Evolutionary conservation across 2,113 vertebrate genomes (phyloP).

Genomic region (Hippopotamus amphibius): DNA sequence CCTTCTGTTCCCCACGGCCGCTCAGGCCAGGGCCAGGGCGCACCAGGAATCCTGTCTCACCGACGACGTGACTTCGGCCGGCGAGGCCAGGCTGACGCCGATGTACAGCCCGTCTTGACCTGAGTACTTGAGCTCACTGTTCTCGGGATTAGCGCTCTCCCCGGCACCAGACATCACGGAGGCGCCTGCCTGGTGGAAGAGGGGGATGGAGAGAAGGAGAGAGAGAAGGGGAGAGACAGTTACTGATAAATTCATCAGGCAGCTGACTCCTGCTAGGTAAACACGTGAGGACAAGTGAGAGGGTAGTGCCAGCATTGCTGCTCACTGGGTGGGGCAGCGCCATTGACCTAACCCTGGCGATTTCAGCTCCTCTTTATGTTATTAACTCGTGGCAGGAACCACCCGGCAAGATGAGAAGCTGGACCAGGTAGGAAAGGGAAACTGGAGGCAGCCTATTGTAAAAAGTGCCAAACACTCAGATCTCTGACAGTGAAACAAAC

Average conservation of each 20-base stretch:
- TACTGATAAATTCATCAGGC: not conserved
- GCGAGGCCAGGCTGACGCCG: slow-evolving; percentile 93
- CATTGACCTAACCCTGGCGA: accelerated
- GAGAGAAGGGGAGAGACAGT: slow-evolving; percentile 32
- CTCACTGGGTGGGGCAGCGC: accelerated
- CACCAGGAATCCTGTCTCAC: slow-evolving; percentile 97
- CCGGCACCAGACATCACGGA: slow-evolving; percentile 91
- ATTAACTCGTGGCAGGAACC: not conserved
- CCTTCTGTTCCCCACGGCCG: slow-evolving; percentile 50
- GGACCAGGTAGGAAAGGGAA: not conserved
- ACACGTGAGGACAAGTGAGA: not conserved
- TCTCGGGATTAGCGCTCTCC: slow-evolving; percentile 90
- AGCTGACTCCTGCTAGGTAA: not conserved
- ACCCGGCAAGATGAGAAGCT: accelerated
- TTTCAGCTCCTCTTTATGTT: accelerated
- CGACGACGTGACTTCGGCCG: slow-evolving; percentile 91
- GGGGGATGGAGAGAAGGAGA: not conserved
- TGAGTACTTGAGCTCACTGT: slow-evolving; percentile 93
- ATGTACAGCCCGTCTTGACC: slow-evolving; percentile 95
- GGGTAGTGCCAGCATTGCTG: not conserved
- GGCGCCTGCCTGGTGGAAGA: slow-evolving; percentile 89
- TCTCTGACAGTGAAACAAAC: not conserved
- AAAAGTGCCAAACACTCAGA: not conserved
- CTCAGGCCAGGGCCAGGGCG: slow-evolving; percentile 96
- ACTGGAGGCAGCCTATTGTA: not conserved